Percentiles rank a stretch among this genome's conserved stretches.
Evolutionary conservation across 2,888 invertebrate species (phyloP).

Genomic region (Fragum sueziense): DNA sequence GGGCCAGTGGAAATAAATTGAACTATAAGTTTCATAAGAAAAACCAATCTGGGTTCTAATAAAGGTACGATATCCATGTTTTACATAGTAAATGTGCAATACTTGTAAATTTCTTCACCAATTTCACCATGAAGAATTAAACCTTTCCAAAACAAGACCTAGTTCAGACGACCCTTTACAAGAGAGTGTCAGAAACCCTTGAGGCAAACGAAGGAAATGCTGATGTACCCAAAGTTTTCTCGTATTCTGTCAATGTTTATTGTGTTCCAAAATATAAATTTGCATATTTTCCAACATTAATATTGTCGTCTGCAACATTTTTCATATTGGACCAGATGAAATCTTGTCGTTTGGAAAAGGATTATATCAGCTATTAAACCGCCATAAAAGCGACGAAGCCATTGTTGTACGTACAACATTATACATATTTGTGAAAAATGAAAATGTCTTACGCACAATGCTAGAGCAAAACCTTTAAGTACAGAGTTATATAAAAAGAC

Average conservation of each 20-base stretch:
- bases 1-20: no score
- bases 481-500: no score
- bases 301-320: neutral
- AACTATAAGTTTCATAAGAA: no score
- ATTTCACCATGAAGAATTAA: neutral
- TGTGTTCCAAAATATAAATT: neutral
- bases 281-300: neutral
- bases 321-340: neutral
- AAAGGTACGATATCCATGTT: no score
- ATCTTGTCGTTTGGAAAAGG: neutral
- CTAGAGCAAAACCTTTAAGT: no score
- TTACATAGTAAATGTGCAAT: slow-evolving; percentile 16
- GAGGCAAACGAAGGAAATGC: neutral
- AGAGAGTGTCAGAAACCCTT: neutral
- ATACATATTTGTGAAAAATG: slow-evolving; percentile 2
- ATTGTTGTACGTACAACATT: slow-evolving; percentile 5
- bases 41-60: no score
- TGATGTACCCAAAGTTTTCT: neutral
- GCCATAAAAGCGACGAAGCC: neutral
- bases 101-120: slow-evolving; percentile 14
- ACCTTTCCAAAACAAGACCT: neutral
- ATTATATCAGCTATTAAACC: slow-evolving; percentile 3
- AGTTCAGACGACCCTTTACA: neutral
- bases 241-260: neutral
- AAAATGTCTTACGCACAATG: neutral